Evolutionary conservation across 2,888 invertebrate species (phyloP), one percentile per base, ranked within the genome.

Genomic region (Arge pagana): DNA sequence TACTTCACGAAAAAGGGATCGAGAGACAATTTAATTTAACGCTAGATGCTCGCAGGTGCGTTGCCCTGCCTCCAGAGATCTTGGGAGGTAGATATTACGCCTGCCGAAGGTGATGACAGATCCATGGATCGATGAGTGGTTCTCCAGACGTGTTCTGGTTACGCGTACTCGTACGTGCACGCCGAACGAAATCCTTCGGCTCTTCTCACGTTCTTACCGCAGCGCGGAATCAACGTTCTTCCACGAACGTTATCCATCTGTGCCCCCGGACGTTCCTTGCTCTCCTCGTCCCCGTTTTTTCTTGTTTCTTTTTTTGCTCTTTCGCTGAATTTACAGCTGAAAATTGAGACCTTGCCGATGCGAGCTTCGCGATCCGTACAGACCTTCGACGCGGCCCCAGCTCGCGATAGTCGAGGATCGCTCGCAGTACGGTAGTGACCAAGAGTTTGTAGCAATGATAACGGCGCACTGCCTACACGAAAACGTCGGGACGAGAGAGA

Each of bases 401-500:
- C 28, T 26, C 28, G 4, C 33, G 11, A 33, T 33, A 7, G 4
- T 11, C 11, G 15, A n/a, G 8, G 11, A 11, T 6, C 8, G 42
- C 1, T 19, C 13, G 41, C 21, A 31, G 31, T 19, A 31, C 50
- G 33, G 50, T 50, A 50, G 50, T 50, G 26, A 11, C 40, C 24
- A 50, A 35, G 35, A 50, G 50, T 50, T 50, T 50, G 50, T 50
- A 42, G 26, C 26, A 15, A 43, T 40, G 50, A 50, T 50, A 50
- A 50, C 50, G 50, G 43, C 40, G 50, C 50, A 43, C 50, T 43
- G 35, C 42, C 50, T 50, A 50, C 50, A 50, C 40, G 50, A 50
- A 43, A 35, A 11, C 28, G 42, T n/a, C 7, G n/a, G 42, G 16
- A 31, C 18, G 28, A 3, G 18, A 42, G 18, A 19, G 16, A 19